These are phyloP conservation scores for Chionomys nivalis DNA, from an alignment of 2,113 vertebrate genomes.

Conservation along the genomic window DNA sequence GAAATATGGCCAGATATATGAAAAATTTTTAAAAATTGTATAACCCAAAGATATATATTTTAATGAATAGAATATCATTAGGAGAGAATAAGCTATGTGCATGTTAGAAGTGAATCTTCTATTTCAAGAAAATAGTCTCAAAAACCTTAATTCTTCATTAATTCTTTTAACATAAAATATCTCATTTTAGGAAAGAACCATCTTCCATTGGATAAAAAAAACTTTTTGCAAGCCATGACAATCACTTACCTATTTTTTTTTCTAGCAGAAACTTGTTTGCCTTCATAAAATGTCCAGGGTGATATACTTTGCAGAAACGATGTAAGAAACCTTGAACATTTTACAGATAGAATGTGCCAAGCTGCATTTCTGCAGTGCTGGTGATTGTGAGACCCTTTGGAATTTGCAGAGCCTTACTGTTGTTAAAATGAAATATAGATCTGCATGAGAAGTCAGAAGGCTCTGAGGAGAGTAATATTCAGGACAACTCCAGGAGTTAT, in stretches of 20 bases:
- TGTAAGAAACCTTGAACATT: constrained; percentile 13
- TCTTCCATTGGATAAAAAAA: not conserved
- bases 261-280: constrained; percentile 30
- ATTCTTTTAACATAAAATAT: not conserved
- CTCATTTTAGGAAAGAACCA: not conserved
- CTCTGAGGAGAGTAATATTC: not conserved
- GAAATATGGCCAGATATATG: not conserved
- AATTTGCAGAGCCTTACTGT: constrained; percentile 57
- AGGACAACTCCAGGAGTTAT: constrained; percentile 25
- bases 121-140: not conserved
- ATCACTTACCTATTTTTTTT: not conserved
- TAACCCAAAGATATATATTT: not conserved
- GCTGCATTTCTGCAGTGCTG: constrained; percentile 48
- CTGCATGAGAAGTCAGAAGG: constrained; percentile 2
- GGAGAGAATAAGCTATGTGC: not conserved
- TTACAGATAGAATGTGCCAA: not conserved
- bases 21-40: not conserved
- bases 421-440: constrained; percentile 63
- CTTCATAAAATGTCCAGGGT: constrained; percentile 28
- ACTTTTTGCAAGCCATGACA: not conserved
- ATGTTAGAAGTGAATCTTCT: not conserved
- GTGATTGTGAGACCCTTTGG: constrained; percentile 55
- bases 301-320: constrained; percentile 11
- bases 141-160: not conserved
- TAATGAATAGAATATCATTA: not conserved